Evolutionary conservation across 2,888 invertebrate genomes (phyloP).

Genomic region (Spodoptera littoralis): DNA sequence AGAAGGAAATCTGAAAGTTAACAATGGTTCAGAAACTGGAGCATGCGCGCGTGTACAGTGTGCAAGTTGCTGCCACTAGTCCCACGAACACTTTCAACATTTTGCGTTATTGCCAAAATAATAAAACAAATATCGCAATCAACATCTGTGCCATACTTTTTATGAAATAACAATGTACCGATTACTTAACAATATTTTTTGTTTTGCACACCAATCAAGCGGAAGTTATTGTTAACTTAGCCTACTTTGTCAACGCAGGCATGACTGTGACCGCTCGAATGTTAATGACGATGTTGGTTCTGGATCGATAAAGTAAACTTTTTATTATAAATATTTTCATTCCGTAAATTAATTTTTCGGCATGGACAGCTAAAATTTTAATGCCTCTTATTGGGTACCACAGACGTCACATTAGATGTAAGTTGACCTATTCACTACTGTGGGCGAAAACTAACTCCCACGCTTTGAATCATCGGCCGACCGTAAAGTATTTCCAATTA

Average conservation of each 20-base stretch:
- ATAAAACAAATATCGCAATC: slow-evolving; percentile 64
- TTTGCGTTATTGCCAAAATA: slow-evolving; percentile 59
- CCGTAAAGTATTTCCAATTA: slow-evolving; percentile 22
- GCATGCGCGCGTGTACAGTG: slow-evolving; percentile 65
- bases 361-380: slow-evolving; percentile 21
- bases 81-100: slow-evolving; percentile 82
- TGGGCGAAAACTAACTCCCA: slow-evolving; percentile 53
- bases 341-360: not conserved
- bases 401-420: slow-evolving; percentile 3
- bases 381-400: slow-evolving; percentile 17
- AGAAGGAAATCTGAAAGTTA: slow-evolving; percentile 63
- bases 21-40: slow-evolving; percentile 75
- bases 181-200: not conserved
- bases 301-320: too few species aligned
- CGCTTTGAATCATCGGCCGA: slow-evolving; percentile 50
- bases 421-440: slow-evolving; percentile 24
- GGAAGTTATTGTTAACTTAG: too few species aligned
- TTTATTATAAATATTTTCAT: too few species aligned
- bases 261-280: too few species aligned
- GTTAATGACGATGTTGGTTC: too few species aligned
- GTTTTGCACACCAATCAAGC: too few species aligned
- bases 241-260: too few species aligned
- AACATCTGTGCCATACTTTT: slow-evolving; percentile 42
- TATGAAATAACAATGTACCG: slow-evolving; percentile 17
- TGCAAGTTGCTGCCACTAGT: slow-evolving; percentile 68